Evolutionary conservation across 30 jellyfish, hydroid and myxozoan species (phyloP), one percentile per base, ranked within the genome.

Genomic region (Aurelia coerulea): DNA sequence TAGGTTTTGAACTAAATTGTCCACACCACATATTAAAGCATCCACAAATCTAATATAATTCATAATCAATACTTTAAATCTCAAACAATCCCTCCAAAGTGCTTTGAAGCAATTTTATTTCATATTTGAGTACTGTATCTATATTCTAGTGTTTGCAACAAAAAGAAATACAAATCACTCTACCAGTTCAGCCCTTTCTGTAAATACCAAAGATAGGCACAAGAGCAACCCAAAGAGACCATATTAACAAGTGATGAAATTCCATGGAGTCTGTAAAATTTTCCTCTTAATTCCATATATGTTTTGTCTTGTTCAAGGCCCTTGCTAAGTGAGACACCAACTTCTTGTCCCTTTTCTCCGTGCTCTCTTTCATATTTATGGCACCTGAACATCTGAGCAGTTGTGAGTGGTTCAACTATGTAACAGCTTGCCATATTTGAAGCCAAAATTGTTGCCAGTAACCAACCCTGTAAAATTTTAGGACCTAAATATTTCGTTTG

Each of bases 351-450:
- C 15, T 50, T 41, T 39, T 84, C 87, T 23, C 81, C 93, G 11
- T 84, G 93, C 68, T 84, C 93, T 31, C 78, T 73, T 19, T 84
- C 93, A 73, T 84, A 84, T 60, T 64, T 60, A 51, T 84, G 93
- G 67, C 87, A 72, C 33, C 49, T 64, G 78, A 84, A 84, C 93
- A 84, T 84, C 65, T 72, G 93, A 0, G 66, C 81, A 37, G 93
- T 84, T 31, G 87, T 73, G 14, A 72, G 15, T 33, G 93, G 93
- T 34, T 84, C 93, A 39, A 84, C 19, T 73, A 72, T 15, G 49
- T 64, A 52, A 60, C 50, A 84, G 49, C 78, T 84, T n/a, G 73
- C 66, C 54, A 52, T 46, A 73, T 84, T 84, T 34, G 79, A 66
- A 60, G 74, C 87, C 73, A 84, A 56, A 60, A 75, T 74, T 33